Evolutionary conservation across 2,113 vertebrate species (phyloP), one percentile per base, ranked within the genome.

Genomic region (Smithornis capensis): DNA sequence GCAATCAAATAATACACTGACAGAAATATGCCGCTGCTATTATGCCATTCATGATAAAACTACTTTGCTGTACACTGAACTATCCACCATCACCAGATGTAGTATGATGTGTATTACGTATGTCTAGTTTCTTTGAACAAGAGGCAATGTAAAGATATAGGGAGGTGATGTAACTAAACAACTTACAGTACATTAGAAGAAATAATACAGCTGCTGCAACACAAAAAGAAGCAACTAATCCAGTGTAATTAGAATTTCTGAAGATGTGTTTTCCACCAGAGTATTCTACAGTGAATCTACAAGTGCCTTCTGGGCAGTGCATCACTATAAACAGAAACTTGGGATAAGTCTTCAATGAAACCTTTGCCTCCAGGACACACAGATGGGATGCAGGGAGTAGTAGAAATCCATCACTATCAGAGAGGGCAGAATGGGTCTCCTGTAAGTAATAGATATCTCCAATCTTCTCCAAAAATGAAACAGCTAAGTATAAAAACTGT

Each of bases 361-460:
- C 7, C 3, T 63, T 18, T 79, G 60, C 38, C 60, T 65, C 35
- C 15, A 50, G 40, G 21, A 78, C 69, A 70, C 0, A 0, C 1
- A 19, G 31, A 65, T 29, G 56, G 52, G 29, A 55, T 7, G 29
- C 8, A 13, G 19, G 12, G 15, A 71, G 44, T 13, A 59, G 21
- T 1, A 75, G 47, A 60, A 64, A 57, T 16, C 25, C 29, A 73
- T 9, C 38, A 25, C 3, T 40, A 13, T 12, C 14, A 28, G 22
- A 37, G 7, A 74, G 11, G 21, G 38, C 7, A 71, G 38, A 16
- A 74, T 19, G 19, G 24, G 42, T n/a, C 27, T 80, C 33, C 45
- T 57, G 31, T 50, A 24, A 83, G n/a, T 25, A 71, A 53, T 0
- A 57, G 21, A 3, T 16, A 70, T 3, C 25, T 45, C 29, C 3